Evolutionary conservation across 2,113 vertebrate genomes (phyloP).

Genomic region (Grammomys dolichurus): DNA sequence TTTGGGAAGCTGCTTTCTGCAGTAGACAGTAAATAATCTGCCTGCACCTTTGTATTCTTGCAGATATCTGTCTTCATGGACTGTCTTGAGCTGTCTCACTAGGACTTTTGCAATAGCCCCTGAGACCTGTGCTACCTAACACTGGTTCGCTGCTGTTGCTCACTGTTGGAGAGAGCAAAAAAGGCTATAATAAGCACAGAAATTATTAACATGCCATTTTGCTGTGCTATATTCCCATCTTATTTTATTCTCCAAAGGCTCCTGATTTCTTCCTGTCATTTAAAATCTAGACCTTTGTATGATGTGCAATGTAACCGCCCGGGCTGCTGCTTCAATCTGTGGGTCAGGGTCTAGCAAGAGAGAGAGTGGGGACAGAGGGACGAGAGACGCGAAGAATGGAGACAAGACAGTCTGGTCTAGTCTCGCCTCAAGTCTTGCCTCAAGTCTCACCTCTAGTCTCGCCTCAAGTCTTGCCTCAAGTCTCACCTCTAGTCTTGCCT

Average conservation of each 20-base stretch:
- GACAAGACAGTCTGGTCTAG: no score
- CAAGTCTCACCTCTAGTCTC: no score
- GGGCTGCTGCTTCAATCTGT: no score
- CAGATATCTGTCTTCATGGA: not conserved
- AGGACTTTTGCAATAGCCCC: not conserved
- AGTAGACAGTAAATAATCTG: not conserved
- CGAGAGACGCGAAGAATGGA: no score
- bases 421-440: no score
- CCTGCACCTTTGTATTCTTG: not conserved
- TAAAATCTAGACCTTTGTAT: not conserved
- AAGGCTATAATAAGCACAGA: no score
- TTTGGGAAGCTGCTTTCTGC: not conserved
- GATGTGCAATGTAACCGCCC: not conserved
- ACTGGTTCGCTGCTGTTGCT: not conserved
- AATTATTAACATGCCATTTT: no score
- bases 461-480: no score
- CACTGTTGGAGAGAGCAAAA: no score
- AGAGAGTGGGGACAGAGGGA: no score
- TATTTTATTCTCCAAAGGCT: not conserved
- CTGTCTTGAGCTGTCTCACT: not conserved
- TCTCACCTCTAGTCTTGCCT: no score
- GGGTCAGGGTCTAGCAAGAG: no score
- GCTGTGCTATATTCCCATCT: not conserved
- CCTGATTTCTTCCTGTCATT: not conserved
- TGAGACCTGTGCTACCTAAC: not conserved